Conservation (phyloP, 2,797 vertebrate species). For the Crax fasciolata region DNA sequence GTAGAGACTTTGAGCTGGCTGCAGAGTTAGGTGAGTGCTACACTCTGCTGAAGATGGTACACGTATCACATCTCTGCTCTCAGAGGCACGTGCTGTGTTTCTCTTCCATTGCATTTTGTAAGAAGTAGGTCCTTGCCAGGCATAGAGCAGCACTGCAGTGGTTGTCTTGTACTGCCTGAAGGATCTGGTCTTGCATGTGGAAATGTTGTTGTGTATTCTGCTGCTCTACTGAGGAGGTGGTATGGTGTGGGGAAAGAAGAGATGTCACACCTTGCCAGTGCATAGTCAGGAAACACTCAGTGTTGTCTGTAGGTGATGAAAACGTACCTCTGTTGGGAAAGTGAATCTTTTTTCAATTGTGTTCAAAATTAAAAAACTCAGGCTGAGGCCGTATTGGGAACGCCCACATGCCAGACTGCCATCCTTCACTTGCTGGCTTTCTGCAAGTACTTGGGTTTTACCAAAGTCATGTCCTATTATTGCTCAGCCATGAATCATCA, state of each 20-base stretch:
- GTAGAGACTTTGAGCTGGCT: not conserved
- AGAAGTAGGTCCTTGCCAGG: not conserved
- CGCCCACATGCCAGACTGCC: not conserved
- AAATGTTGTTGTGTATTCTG: not conserved
- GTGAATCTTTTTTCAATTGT: not conserved
- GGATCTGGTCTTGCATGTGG: not conserved
- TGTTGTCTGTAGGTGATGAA: not conserved
- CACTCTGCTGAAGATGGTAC: not conserved
- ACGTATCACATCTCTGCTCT: not conserved
- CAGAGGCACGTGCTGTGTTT: not conserved
- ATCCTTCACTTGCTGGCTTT: not conserved
- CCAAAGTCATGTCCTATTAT: not conserved
- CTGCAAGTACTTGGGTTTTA: not conserved
- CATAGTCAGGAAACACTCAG: not conserved
- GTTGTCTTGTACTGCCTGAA: not conserved
- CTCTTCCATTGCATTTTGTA: not conserved
- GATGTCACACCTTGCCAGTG: not conserved
- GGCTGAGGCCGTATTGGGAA: not conserved
- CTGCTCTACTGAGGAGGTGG: not conserved
- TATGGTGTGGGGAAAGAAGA: not conserved
- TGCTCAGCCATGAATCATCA: constrained; percentile 27
- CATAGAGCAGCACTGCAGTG: not conserved
- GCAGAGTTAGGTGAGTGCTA: not conserved
- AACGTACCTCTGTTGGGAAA: not conserved
- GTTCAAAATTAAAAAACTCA: not conserved